Evolutionary conservation across 2,888 invertebrate species (phyloP), one percentile per base, ranked within the genome.

Genomic region (Clitarchus hookeri): DNA sequence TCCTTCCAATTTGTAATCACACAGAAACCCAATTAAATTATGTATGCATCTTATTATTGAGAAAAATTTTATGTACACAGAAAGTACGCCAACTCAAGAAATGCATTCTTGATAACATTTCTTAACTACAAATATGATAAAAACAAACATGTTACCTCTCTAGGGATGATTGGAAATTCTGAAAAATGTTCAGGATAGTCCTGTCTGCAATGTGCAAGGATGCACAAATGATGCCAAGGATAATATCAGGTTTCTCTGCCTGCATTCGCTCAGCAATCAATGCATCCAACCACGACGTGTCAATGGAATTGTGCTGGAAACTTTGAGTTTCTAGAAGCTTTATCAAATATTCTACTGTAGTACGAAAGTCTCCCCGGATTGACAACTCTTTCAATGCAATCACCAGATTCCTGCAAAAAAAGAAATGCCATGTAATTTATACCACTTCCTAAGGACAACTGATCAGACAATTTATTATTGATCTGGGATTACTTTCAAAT

Each of bases 271-370:
- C 98, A 4, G 98, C 96, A 88, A 99, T 99, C 87, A 99, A 93
- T 16, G 97, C 95, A 92, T 99, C 99, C 87, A 99, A 93, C 99
- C 99, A 99, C 84, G 97, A 97, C 0, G 99, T 99, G 90, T 99
- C 98, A 87, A 99, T 98, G 84, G 95, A 95, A 91, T 99, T 99
- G 87, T 95, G 94, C 91, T 97, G 95, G 92, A 99, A 99, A 87
- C 95, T 94, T 8, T 96, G 94, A 0, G 99, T 99, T 92, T 99
- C 99, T 89, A 99, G 91, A 86, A 99, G 92, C 0, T 98, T 99
- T 88, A 99, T 99, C 77, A 99, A 94, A 91, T 99, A 99, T 91
- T 99, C 99, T 83, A 99, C 99, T 0, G 99, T 99, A 0, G 99
- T 99, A 0, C 99, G 94, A 92, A 99, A 99, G 92, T 99, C 99